Base-by-base conservation (phyloP, 2,113 vertebrate genomes). In the Amazona vittata region DNA sequence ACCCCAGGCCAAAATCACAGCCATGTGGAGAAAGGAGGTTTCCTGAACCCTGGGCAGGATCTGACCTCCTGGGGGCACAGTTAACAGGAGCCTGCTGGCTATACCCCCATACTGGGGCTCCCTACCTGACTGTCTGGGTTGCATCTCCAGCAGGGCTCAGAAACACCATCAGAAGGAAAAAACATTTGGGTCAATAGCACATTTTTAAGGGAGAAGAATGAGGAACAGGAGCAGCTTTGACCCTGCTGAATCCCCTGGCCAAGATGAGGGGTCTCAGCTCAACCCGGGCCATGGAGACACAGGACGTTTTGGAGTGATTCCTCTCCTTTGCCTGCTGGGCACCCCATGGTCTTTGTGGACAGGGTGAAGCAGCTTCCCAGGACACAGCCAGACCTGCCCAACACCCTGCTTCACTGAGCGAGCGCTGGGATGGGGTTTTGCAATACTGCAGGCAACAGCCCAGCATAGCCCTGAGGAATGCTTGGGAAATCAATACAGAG, bases 221-320 rank as follows among this genome's bases (percentile, higher is more conserved):
- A 89, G 63, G 31, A 89, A 41, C 21, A 44, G 59, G 43, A 77
- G 70, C 13, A 12, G 10, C 35, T 26, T 52, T 18, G 11, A 44
- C 44, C 24, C 24, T 63, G 68, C 68, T 73, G 37, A 83, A 85
- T 15, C 28, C 44, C 22, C 7, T 63, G 37, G 8, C 33, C 2
- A 18, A 69, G 44, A 9, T 78, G 55, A 57, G 39, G 22, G 46
- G 19, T 8, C 59, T 50, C 20, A 39, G 35, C 41, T 76, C 29
- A 64, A 6, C 28, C 21, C 2, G 2, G 33, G 9, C 26, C 75
- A 47, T 0, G 1, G 29, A 47, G 9, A 39, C 8, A 25, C 6
- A 7, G 1, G 7, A 67, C 26, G 18, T 53, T 57, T 44, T 53
- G 16, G 47, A 37, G 19, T 10, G 16, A 16, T 71, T 53, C 25